Evolutionary conservation across 1,140 invertebrate species (phyloP).

Genomic region (Drosophila malerkotliana): DNA sequence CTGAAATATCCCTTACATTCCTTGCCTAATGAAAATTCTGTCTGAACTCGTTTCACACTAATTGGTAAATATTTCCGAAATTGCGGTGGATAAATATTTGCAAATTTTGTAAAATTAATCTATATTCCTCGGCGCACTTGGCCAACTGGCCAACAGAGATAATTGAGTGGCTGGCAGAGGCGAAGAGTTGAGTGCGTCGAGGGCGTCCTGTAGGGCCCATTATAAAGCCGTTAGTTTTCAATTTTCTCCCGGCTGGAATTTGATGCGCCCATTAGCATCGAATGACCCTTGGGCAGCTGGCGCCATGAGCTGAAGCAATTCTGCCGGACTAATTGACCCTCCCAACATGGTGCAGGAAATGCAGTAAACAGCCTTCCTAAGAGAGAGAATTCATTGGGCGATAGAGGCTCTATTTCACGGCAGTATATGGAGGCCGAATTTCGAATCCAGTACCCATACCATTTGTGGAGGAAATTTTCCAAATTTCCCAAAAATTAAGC

Average conservation of each 20-base stretch:
- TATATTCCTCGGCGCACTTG: not conserved
- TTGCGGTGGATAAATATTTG: conserved; percentile 27
- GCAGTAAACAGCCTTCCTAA: not conserved
- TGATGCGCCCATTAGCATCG: conserved; percentile 65
- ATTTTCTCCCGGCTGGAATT: conserved; percentile 52
- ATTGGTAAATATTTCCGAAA: conserved; percentile 27
- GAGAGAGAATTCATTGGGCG: not conserved
- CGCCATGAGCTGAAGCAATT: not conserved
- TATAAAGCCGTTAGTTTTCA: conserved; percentile 71
- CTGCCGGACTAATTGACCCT: conserved; percentile 33
- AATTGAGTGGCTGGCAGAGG: conserved; percentile 25
- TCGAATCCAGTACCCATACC: not conserved
- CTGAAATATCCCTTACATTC: not conserved
- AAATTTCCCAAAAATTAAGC: not conserved
- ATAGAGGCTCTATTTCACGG: not conserved
- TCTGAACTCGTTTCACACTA: not conserved
- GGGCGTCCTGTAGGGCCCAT: conserved; percentile 42
- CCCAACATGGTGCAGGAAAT: not conserved
- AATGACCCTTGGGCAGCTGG: conserved; percentile 33
- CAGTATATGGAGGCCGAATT: not conserved
- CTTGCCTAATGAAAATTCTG: not conserved
- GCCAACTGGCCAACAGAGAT: not conserved
- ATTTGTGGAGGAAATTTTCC: not conserved
- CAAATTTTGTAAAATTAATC: conserved; percentile 14
- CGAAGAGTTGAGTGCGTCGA: conserved; percentile 1